Percentiles rank a stretch among this genome's conserved stretches.
Evolutionary conservation across 2,888 invertebrate genomes (phyloP).

Genomic region (Kuschelorhynchus macadamiae): DNA sequence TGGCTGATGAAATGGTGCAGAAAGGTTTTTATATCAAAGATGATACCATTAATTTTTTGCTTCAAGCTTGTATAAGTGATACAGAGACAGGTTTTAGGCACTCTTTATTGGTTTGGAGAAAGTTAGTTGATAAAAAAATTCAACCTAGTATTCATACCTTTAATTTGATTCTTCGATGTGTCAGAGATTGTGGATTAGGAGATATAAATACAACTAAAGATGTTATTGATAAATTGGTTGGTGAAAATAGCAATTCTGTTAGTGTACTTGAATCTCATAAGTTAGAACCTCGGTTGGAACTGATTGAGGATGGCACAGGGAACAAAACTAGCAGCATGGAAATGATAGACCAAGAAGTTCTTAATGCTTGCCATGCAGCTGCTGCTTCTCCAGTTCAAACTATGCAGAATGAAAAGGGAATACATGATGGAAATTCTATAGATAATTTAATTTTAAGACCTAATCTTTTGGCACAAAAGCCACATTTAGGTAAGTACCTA

Average conservation of each 20-base stretch:
- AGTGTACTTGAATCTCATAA: background rate
- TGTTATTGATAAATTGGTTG: slow-evolving; percentile 57
- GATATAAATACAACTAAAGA: slow-evolving; percentile 73
- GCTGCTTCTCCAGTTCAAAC: background rate
- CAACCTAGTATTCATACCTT: slow-evolving; percentile 81
- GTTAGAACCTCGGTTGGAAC: background rate
- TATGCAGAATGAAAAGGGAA: background rate
- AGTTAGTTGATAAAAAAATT: slow-evolving; percentile 78
- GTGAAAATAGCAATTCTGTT: background rate
- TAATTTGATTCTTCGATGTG: slow-evolving; percentile 84
- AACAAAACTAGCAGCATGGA: background rate
- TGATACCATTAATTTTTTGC: slow-evolving; percentile 83
- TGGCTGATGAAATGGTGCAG: slow-evolving; percentile 88
- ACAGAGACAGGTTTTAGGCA: slow-evolving; percentile 85
- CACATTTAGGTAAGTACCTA: slow-evolving; percentile 72
- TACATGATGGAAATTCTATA: background rate
- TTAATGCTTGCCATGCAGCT: background rate
- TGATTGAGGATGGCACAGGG: background rate
- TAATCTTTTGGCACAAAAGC: slow-evolving; percentile 75
- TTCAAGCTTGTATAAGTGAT: slow-evolving; percentile 88
- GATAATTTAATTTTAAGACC: slow-evolving; percentile 67
- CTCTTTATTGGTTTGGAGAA: slow-evolving; percentile 88
- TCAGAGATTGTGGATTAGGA: slow-evolving; percentile 87
- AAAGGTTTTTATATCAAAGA: slow-evolving; percentile 73
- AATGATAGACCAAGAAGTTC: background rate